Conservation (phyloP, 2,797 vertebrate species). For the Percopsis omiscomaycus region DNA sequence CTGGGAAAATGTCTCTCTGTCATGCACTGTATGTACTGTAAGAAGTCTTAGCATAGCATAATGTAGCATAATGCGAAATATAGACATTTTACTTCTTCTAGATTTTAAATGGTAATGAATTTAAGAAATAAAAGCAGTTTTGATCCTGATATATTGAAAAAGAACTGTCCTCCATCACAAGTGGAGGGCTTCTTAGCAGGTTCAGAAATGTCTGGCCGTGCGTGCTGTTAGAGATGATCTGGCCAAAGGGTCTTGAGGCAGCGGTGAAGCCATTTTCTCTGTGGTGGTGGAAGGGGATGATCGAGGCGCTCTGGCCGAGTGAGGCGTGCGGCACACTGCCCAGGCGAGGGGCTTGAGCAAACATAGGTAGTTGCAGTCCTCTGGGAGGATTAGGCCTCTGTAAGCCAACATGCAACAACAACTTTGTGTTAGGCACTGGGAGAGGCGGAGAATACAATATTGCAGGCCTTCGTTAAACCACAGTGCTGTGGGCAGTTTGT, state of each 20-base stretch:
- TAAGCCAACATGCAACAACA: constrained; percentile 6
- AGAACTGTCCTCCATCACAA: neutral
- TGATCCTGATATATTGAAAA: neutral
- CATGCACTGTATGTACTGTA: neutral
- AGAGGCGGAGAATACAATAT: constrained; percentile 15
- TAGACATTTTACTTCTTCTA: no score
- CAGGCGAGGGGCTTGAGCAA: constrained; percentile 40
- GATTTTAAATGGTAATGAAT: neutral
- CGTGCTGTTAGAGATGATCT: constrained; percentile 7
- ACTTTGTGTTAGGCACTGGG: constrained; percentile 15
- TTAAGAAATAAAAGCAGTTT: constrained; percentile 1
- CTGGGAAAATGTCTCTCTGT: neutral
- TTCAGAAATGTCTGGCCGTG: neutral
- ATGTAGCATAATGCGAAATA: no score
- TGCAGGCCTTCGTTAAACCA: constrained; percentile 38
- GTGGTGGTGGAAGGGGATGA: neutral
- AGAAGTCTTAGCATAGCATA: no score
- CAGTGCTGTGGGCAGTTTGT: constrained; percentile 22
- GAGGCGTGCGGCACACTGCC: constrained; percentile 31
- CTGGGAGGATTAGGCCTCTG: constrained; percentile 10
- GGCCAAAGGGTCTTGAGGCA: constrained; percentile 7
- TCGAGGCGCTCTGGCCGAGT: constrained; percentile 9
- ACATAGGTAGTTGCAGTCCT: constrained; percentile 41
- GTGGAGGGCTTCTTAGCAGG: no score
- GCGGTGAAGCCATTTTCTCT: constrained; percentile 4